Evolutionary conservation across 2,113 vertebrate genomes (phyloP), one percentile per base, ranked within the genome.

Genomic region (Calonectris borealis): DNA sequence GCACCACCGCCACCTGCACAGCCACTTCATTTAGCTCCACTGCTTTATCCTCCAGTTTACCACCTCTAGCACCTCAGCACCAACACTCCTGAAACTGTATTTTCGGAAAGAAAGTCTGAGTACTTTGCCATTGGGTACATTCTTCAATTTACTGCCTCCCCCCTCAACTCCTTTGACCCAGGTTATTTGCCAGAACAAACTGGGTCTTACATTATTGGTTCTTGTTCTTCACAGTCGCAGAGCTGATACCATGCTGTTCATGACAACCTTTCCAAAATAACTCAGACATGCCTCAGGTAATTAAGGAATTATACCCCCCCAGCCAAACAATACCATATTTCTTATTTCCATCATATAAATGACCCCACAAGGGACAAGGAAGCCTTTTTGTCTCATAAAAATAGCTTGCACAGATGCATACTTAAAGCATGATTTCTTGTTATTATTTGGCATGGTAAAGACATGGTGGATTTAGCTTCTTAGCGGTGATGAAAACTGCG

Each of bases 321-420:
- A 77, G 86, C 40, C 93, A 91, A 94, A 95, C 81, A 93, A 93
- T 91, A 95, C 66, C 86, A 69, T 96, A 69, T 91, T 97, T 95
- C 93, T 95, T 83, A 90, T 95, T 96, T 95, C 91, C 86, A 90
- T 77, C 91, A 55, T 55, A 96, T 73, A 97, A 97, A 85, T 83
- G 78, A 80, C 73, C 71, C 91, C 87, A 95, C 62, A 44, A 93
- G 84, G 54, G 89, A 93, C 40, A 64, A 91, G 58, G 62, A 91
- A 94, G 91, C 73, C 66, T 94, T 96, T 94, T 80, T 86, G 81
- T 83, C 89, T 95, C 94, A 89, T 93, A 96, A 97, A 97, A 97
- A 90, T 80, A 93, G 84, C 84, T 93, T 86, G 60, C 87, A 90
- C 94, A 88, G 95, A 93, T 97, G 95, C 89, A 80, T 80, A 91